Evolutionary conservation across 2,797 vertebrate species (phyloP).

Genomic region (Enteromius argenteus): DNA sequence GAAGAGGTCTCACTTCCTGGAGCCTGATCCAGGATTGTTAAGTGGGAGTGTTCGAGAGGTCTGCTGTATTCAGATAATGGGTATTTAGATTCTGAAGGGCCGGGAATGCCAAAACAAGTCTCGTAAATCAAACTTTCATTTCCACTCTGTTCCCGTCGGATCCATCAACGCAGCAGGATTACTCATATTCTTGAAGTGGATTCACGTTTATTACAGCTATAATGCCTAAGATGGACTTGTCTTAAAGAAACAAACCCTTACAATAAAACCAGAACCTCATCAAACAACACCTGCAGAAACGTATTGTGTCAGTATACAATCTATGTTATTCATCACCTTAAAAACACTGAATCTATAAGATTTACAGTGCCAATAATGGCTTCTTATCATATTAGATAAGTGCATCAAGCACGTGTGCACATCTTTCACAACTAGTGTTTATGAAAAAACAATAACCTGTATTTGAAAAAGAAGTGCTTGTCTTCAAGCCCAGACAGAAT

Average conservation of each 20-base stretch:
- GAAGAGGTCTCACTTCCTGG: slow-evolving; percentile 41
- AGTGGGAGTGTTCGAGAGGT: slow-evolving; percentile 40
- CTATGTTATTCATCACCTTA: background rate
- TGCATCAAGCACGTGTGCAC: background rate
- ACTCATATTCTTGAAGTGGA: slow-evolving; percentile 58
- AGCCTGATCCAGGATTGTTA: slow-evolving; percentile 51
- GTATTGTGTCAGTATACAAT: slow-evolving; percentile 17
- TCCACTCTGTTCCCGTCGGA: slow-evolving; percentile 55
- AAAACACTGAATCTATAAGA: background rate
- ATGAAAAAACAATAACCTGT: background rate
- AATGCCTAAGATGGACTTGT: slow-evolving; percentile 4
- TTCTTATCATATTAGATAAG: background rate
- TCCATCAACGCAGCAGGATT: slow-evolving; percentile 50
- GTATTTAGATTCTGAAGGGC: slow-evolving; percentile 43
- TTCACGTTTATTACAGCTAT: slow-evolving; percentile 43
- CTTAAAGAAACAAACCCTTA: slow-evolving; percentile 2
- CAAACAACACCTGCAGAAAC: slow-evolving; percentile 41
- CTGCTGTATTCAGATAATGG: slow-evolving; percentile 50
- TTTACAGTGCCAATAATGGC: background rate
- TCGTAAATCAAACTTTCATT: slow-evolving; percentile 62
- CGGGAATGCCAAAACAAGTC: slow-evolving; percentile 41
- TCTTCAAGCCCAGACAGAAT: background rate
- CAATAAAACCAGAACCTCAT: slow-evolving; percentile 36
- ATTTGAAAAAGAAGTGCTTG: background rate
- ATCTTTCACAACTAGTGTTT: slow-evolving; percentile 1